These are phyloP conservation scores for Drosophila tanythrix DNA, from an alignment of 2,888 invertebrate genomes.

Conservation along the genomic window DNA sequence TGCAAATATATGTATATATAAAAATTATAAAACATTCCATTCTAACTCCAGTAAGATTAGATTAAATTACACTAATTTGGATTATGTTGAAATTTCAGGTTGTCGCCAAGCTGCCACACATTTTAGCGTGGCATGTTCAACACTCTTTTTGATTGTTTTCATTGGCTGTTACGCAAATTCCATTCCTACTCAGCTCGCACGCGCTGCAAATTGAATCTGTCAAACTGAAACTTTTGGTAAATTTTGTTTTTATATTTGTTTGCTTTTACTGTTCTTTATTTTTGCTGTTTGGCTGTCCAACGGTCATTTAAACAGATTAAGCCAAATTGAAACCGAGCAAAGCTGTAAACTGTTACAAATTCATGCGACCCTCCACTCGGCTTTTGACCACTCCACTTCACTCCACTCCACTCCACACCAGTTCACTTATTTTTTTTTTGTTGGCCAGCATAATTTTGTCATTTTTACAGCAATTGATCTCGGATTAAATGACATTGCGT, in stretches of 20 bases:
- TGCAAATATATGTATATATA: not conserved
- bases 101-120: slow-evolving; percentile 17
- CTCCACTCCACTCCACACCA: not conserved
- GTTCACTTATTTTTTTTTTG: slow-evolving; percentile 9
- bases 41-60: not conserved
- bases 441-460: slow-evolving; percentile 70
- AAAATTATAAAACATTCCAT: not conserved
- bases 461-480: slow-evolving; percentile 80
- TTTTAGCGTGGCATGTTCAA: slow-evolving; percentile 2
- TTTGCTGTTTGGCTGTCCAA: slow-evolving; percentile 20
- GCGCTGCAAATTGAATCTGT: slow-evolving; percentile 66
- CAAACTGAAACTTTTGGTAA: slow-evolving; percentile 53
- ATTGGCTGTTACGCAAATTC: slow-evolving; percentile 36
- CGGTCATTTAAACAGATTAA: slow-evolving; percentile 73
- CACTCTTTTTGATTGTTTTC: slow-evolving; percentile 23
- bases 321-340: slow-evolving; percentile 67
- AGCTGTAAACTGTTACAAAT: slow-evolving; percentile 56
- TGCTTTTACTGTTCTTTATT: slow-evolving; percentile 26
- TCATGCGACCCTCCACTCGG: slow-evolving; percentile 40
- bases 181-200: not conserved
- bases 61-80: not conserved
- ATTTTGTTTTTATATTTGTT: slow-evolving; percentile 45
- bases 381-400: slow-evolving; percentile 12
- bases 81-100: not conserved
- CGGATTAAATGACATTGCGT: slow-evolving; percentile 69